Percentiles rank a stretch among this genome's conserved stretches.
Evolutionary conservation across 1,140 invertebrate species (phyloP).

Genomic region (Drosophila ohnishii): DNA sequence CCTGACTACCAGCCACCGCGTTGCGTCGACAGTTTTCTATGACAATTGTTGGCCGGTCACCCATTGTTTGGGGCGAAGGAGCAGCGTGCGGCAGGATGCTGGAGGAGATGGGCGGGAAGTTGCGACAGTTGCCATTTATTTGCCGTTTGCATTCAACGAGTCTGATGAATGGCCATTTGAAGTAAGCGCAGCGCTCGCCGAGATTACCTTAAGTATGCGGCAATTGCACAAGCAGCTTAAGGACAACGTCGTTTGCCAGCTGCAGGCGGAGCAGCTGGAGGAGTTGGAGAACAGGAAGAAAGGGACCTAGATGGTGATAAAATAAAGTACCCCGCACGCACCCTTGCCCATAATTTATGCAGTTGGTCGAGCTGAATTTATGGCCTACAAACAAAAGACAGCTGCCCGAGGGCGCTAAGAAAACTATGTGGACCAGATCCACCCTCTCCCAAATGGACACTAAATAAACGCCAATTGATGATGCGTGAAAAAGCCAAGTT

Average conservation of each 20-base stretch:
- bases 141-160: slow-evolving; percentile 81
- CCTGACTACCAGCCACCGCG: slow-evolving; percentile 19
- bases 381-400: slow-evolving; percentile 78
- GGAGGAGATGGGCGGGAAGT: slow-evolving; percentile 18
- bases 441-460: slow-evolving; percentile 55
- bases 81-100: neutral
- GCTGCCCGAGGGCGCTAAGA: slow-evolving; percentile 53
- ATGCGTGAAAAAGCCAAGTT: slow-evolving; percentile 75
- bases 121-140: slow-evolving; percentile 70
- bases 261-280: slow-evolving; percentile 3
- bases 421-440: slow-evolving; percentile 44
- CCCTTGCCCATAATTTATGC: slow-evolving; percentile 73
- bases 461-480: slow-evolving; percentile 79
- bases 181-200: slow-evolving; percentile 75
- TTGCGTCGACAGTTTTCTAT: slow-evolving; percentile 71
- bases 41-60: slow-evolving; percentile 75
- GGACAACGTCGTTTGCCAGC: slow-evolving; percentile 39
- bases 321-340: slow-evolving; percentile 68
- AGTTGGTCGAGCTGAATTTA: slow-evolving; percentile 63
- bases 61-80: slow-evolving; percentile 47
- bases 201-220: slow-evolving; percentile 81
- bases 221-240: slow-evolving; percentile 77
- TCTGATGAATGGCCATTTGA: slow-evolving; percentile 80
- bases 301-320: slow-evolving; percentile 46
- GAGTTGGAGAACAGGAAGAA: neutral